A percentile compares a stretch with the other conserved stretches of the same genome.
phyloP scores from a whole-genome alignment of 2,797 vertebrate species.

The Craterocephalus amniculus region DNA sequence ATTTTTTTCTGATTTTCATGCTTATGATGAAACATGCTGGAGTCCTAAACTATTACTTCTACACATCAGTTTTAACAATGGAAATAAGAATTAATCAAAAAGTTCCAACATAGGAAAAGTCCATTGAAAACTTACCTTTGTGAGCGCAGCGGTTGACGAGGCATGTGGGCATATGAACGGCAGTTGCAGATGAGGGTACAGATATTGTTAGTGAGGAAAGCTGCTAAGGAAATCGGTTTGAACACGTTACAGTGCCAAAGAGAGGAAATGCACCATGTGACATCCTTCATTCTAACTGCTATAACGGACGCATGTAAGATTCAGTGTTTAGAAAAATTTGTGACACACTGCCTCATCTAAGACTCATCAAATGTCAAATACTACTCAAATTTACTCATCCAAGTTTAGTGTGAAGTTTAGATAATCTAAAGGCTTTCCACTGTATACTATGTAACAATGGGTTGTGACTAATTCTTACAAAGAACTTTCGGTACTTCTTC shows the following conservation, averaged over 20 bases:
- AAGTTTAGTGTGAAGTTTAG: background rate
- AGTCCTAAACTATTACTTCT: fast-evolving
- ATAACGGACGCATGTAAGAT: conserved; percentile 1
- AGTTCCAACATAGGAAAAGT: background rate
- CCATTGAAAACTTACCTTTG: conserved; percentile 56
- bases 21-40: background rate
- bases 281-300: conserved; percentile 22
- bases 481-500: background rate
- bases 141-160: background rate
- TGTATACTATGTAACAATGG: background rate
- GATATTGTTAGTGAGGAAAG: conserved; percentile 30
- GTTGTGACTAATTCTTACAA: no score
- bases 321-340: background rate
- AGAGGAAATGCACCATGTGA: conserved; percentile 68
- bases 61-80: background rate
- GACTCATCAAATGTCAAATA: background rate
- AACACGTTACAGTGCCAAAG: conserved; percentile 4
- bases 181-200: conserved; percentile 25
- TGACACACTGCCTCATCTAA: background rate
- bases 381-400: background rate
- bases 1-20: no score
- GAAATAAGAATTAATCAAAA: background rate
- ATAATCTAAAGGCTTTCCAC: background rate
- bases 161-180: background rate
- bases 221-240: conserved; percentile 49